These are phyloP conservation scores for Urocynchramus pylzowi DNA, from an alignment of 2,113 vertebrate species.

Conservation along the genomic window DNA sequence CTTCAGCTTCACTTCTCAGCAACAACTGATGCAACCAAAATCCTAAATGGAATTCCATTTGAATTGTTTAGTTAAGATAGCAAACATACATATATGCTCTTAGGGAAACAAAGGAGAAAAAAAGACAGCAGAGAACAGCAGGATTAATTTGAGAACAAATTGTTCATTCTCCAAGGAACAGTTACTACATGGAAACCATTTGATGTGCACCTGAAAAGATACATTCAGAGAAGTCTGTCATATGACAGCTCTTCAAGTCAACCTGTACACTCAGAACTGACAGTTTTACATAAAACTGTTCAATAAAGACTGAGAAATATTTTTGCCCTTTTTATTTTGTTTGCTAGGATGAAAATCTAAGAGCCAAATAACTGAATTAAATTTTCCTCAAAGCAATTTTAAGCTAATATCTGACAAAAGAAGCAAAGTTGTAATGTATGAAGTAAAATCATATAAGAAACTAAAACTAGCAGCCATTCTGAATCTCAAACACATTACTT, in stretches of 20 bases:
- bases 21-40: neutral
- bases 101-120: neutral
- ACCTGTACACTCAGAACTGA: neutral
- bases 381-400: neutral
- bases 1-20: neutral
- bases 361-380: neutral
- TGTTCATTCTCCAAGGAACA: neutral
- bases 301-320: neutral
- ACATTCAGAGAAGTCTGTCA: neutral
- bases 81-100: neutral
- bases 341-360: neutral
- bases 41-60: neutral
- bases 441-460: neutral
- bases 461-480: neutral
- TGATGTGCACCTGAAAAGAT: neutral
- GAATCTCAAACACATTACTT: neutral
- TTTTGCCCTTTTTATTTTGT: neutral
- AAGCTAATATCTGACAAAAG: neutral
- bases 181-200: neutral
- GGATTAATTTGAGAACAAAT: neutral
- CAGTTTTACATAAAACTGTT: neutral
- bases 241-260: neutral
- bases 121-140: neutral
- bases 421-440: neutral
- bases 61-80: neutral